Conservation (phyloP, 2,888 invertebrate genomes). For the Melanchra persicariae region DNA sequence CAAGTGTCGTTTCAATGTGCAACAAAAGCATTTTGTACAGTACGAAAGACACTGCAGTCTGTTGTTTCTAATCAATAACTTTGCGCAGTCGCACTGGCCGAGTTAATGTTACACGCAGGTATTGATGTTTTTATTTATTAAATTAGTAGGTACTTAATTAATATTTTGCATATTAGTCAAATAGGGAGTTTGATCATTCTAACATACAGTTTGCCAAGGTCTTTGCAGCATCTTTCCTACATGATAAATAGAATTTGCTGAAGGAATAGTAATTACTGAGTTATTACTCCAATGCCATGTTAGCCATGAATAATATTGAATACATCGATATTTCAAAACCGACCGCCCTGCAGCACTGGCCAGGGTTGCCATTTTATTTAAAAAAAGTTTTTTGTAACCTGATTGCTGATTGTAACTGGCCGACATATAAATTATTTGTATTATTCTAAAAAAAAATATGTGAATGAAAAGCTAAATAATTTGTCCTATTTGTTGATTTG, state of each 20-base stretch:
- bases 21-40: background rate
- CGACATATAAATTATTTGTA: background rate
- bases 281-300: no score
- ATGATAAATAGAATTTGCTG: no score
- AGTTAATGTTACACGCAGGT: background rate
- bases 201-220: no score
- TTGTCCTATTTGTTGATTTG: background rate
- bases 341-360: conserved; percentile 13
- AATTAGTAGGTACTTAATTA: no score
- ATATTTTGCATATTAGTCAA: no score
- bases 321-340: background rate
- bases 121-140: background rate
- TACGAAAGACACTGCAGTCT: background rate
- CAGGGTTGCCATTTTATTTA: background rate
- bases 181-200: no score
- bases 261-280: no score
- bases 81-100: background rate
- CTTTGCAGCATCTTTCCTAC: no score
- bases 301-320: background rate
- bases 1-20: background rate
- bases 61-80: background rate
- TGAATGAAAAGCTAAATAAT: background rate
- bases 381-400: background rate
- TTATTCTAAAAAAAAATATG: background rate
- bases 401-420: no score